phyloP scores from a whole-genome alignment of 2,113 vertebrate species.

The Proterorhinus semilunaris region DNA sequence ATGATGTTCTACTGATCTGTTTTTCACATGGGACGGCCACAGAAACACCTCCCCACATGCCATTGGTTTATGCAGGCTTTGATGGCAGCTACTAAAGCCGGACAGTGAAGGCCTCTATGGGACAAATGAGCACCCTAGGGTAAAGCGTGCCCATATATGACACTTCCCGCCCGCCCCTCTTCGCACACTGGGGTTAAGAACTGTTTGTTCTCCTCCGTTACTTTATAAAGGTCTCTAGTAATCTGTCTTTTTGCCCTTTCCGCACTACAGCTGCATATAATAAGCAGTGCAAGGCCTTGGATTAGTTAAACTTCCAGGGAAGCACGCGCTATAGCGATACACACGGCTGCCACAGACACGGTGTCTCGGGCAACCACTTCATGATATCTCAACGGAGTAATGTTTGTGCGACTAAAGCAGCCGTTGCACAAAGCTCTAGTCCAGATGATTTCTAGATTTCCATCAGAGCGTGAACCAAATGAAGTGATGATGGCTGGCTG shows the following conservation, averaged over 20 bases:
- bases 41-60: conserved; percentile 52
- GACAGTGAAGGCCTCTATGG: conserved; percentile 28
- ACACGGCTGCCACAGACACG: conserved; percentile 19
- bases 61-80: conserved; percentile 57
- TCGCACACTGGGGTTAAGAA: conserved; percentile 9
- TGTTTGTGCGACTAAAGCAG: conserved; percentile 11
- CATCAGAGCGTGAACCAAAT: not conserved
- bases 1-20: conserved; percentile 18
- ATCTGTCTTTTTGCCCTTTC: conserved; percentile 43
- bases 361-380: conserved; percentile 28
- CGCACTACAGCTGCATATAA: conserved; percentile 9
- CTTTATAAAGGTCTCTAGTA: conserved; percentile 33
- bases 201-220: conserved; percentile 21
- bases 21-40: not conserved
- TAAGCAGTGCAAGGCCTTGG: conserved; percentile 12
- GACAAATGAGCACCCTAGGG: conserved; percentile 34
- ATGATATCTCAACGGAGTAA: conserved; percentile 29
- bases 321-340: not conserved
- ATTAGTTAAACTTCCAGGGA: conserved; percentile 9
- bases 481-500: conserved; percentile 1
- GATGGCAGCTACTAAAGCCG: conserved; percentile 46
- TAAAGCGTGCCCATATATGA: conserved; percentile 39
- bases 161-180: conserved; percentile 16
- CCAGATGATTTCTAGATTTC: conserved; percentile 13
- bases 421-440: conserved; percentile 6